Percentiles rank a stretch among this genome's conserved stretches.
Evolutionary conservation across 1,140 invertebrate species (phyloP).

Genomic region (Trachymyrmex septentrionalis): DNA sequence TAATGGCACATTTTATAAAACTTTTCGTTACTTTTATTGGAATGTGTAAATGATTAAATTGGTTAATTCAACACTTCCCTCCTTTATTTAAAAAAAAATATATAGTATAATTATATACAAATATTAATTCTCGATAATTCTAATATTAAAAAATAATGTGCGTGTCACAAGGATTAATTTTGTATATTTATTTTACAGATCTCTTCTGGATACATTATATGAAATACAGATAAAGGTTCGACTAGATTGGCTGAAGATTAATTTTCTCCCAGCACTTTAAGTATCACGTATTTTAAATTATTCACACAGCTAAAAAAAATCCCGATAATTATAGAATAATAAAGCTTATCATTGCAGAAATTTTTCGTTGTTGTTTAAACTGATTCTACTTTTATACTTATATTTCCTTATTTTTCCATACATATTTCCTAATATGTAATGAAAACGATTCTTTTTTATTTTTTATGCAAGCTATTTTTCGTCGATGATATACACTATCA

Average conservation of each 20-base stretch:
- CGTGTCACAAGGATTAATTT: background rate
- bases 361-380: slow-evolving; percentile 9
- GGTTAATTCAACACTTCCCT: background rate
- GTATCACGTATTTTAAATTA: background rate
- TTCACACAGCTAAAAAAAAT: background rate
- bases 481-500: no score
- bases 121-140: background rate
- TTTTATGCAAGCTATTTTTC: background rate
- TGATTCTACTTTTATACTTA: background rate
- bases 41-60: background rate
- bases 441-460: background rate
- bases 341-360: background rate
- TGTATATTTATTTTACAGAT: background rate
- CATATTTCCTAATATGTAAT: background rate
- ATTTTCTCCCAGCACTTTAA: background rate
- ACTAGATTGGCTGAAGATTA: background rate
- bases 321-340: slow-evolving; percentile 1
- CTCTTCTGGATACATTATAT: background rate
- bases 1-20: no score
- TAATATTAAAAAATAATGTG: background rate
- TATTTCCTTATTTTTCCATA: background rate
- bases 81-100: background rate
- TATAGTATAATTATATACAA: background rate
- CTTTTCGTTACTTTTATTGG: no score
- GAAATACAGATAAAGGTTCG: background rate